Conservation (phyloP, 2,888 invertebrate genomes). For the Thereva unica region DNA sequence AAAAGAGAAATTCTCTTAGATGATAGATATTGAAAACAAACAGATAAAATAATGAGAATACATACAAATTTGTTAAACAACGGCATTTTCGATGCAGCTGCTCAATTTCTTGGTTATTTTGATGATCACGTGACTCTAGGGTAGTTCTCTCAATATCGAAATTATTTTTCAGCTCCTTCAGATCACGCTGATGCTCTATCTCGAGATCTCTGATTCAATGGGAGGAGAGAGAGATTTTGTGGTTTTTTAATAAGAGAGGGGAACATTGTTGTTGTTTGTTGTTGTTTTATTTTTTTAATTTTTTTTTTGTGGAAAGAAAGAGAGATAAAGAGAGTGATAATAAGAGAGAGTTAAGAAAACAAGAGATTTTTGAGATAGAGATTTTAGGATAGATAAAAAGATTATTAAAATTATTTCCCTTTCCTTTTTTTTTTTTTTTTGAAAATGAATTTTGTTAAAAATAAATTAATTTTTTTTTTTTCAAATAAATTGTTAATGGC, state of each 20-base stretch:
- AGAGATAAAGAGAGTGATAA: conserved; percentile 4
- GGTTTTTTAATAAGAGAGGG: neutral
- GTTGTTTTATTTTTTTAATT: too few species aligned
- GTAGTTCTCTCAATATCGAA: conserved; percentile 56
- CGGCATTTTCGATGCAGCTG: conserved; percentile 63
- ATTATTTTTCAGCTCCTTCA: conserved; percentile 56
- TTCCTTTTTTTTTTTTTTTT: too few species aligned
- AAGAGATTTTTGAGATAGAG: neutral
- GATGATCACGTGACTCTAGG: conserved; percentile 59
- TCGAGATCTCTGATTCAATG: conserved; percentile 59
- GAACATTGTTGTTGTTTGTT: too few species aligned
- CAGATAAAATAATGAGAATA: neutral
- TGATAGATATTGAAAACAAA: neutral
- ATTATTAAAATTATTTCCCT: too few species aligned
- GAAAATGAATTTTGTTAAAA: too few species aligned
- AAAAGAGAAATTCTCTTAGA: neutral
- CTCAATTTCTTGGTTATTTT: conserved; percentile 62
- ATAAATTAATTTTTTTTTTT: too few species aligned
- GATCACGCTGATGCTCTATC: conserved; percentile 55
- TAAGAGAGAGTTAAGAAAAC: conserved; percentile 24
- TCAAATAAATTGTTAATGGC: too few species aligned
- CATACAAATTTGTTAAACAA: conserved; percentile 64
- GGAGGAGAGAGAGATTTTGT: conserved; percentile 5
- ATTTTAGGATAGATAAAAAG: neutral
- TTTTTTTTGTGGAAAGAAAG: neutral